These are phyloP conservation scores for Callipepla californica DNA, from an alignment of 2,113 vertebrate species.

Conservation along the genomic window DNA sequence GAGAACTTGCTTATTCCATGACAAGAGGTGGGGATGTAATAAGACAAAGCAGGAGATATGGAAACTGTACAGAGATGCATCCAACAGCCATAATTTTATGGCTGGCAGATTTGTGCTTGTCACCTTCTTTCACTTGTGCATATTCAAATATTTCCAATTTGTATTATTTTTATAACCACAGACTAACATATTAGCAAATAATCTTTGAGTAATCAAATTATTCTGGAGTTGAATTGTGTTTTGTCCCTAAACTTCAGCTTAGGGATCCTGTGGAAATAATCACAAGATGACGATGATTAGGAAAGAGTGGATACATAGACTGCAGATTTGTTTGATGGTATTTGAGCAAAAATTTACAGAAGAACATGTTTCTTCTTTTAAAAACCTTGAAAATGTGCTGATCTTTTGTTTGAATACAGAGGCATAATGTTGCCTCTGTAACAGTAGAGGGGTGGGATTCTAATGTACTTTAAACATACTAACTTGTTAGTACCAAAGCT, in stretches of 20 bases:
- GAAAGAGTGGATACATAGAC: not conserved
- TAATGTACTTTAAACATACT: not conserved
- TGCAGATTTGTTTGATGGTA: not conserved
- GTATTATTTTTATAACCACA: not conserved
- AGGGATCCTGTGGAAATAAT: not conserved
- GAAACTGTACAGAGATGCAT: not conserved
- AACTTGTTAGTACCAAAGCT: conserved; percentile 4
- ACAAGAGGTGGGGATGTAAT: accelerated
- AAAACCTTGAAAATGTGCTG: not conserved
- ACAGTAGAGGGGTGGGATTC: not conserved
- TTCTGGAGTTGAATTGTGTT: not conserved
- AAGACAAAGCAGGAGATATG: not conserved
- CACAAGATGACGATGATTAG: not conserved
- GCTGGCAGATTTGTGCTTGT: not conserved
- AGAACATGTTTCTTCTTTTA: not conserved
- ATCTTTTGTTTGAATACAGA: conserved; percentile 11
- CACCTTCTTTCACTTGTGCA: not conserved
- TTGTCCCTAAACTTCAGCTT: not conserved
- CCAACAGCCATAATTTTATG: not conserved
- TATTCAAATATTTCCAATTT: too few relatives aligned
- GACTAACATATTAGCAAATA: conserved; percentile 31
- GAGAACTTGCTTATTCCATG: not conserved
- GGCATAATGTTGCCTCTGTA: not conserved
- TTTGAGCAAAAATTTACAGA: not conserved
- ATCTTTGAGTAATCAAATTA: not conserved